Base-by-base conservation (phyloP, 1,140 invertebrate species). In the Riptortus pedestris region DNA sequence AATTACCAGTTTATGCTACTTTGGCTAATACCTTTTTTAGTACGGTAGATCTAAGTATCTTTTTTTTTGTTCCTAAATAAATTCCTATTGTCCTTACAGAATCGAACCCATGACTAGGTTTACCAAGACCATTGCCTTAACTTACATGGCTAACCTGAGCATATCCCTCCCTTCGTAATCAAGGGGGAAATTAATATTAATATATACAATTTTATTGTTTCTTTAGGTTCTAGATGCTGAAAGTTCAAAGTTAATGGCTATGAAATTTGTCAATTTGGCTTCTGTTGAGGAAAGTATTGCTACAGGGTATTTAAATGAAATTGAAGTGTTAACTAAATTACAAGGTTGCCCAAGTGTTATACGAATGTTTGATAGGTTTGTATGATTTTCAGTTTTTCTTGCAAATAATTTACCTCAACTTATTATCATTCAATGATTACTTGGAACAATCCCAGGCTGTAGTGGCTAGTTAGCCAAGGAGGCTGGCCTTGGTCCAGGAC, bases 291-390 rank as follows among this genome's bases (percentile, higher is more conserved):
- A 83, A 20, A 75, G 81, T 2, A 78, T 86, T 51, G 81, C 85
- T 0, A 77, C 86, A 68, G 87, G 88, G 5, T 98, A 91, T 74
- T 78, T 91, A 29, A 94, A 97, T 74, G 96, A 98, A 80, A 90
- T 96, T 43, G 78, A 84, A 65, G 78, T 96, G 65, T 77, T 98
- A n/a, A 74, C 84, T 57, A 84, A 85, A 71, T 78, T 98, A 38
- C 91, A 95, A 75, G 83, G 85, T 52, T 88, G 88, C 66, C 79
- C 85, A 51, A 80, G 83, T 68, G 88, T 98, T 51, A 88, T 98
- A 67, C 83, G 81, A 63, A 84, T 98, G 72, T 87, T 82, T 76
- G 88, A 92, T 72, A 93, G 87, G 93, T 96, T 78, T 88, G 88
- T 86, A n/a, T n/a, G n/a, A n/a, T n/a, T n/a, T n/a, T n/a, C n/a